Evolutionary conservation across 2,113 vertebrate genomes (phyloP), one percentile per base, ranked within the genome.

Genomic region (Malurus elegans): DNA sequence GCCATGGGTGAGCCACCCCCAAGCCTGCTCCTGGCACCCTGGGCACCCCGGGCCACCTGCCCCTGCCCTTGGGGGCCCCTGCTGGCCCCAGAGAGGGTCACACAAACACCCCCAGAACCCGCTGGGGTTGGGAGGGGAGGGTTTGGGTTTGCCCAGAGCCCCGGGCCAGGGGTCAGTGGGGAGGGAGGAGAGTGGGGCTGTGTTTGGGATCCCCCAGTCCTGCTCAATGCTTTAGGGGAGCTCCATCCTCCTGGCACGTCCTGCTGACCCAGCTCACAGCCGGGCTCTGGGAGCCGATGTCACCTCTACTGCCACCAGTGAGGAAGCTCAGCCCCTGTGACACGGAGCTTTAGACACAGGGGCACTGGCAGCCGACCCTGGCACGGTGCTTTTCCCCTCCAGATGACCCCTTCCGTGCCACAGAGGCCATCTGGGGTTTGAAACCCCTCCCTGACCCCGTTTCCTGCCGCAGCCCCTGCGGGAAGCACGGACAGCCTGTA

Each of bases 311-410:
- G 81, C 31, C 10, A 1, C 20, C 4, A 1, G 57, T 6, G 2
- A 8, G 32, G 48, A 4, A 4, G 60, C 79, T 73, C 36, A 29
- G 74, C 65, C 56, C 24, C 0, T 1, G 0, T 0, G 4, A 10
- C 48, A n/a, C 32, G 38, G 3, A 0, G 8, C 1, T 29, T 34
- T 1, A 0, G 62, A 38, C 40, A 26, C 0, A 0, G 47, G 32
- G 23, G 29, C 32, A 20, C 53, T 8, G 26, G 56, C 26, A 73
- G 42, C 65, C 23, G 66, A 6, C 44, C 34, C 44, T 13, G 72
- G 14, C 79, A 34, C 0, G 1, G 5, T 3, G 1, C 7, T 45
- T 3, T 51, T 12, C 40, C 4, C n/a, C 42, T 65, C 26, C 21
- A 11, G 45, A 1, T 9, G 9, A 26, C 12, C 28, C 62, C 10